Conservation (phyloP, 2,797 vertebrate species). For the Sardinella longiceps region DNA sequence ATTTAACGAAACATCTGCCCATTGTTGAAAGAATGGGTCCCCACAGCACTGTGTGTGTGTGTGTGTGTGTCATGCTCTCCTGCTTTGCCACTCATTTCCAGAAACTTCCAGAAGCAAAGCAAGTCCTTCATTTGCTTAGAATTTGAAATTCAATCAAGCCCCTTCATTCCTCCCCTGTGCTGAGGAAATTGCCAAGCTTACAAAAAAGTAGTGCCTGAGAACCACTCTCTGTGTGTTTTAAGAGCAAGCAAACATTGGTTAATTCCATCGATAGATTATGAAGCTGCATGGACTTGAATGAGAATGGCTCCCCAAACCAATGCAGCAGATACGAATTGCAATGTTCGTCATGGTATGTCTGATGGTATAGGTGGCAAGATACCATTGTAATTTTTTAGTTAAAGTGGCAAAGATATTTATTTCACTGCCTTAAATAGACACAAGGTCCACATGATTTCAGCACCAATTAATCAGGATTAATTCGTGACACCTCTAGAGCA, state of each 20-base stretch:
- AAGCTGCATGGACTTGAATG: slow-evolving; percentile 48
- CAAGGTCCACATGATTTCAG: neutral
- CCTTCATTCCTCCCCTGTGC: neutral
- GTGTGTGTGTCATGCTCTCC: neutral
- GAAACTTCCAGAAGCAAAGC: neutral
- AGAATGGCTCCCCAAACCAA: slow-evolving; percentile 33
- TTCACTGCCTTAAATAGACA: neutral
- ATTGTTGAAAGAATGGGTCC: neutral
- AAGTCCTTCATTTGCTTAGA: neutral
- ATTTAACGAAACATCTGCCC: slow-evolving; percentile 14
- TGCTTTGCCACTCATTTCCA: neutral
- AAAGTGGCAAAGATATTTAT: neutral
- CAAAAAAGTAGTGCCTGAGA: neutral
- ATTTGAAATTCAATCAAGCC: neutral
- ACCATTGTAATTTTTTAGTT: neutral
- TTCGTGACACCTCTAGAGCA: slow-evolving; percentile 10
- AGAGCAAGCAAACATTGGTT: slow-evolving; percentile 70
- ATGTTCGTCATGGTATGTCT: neutral
- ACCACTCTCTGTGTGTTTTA: slow-evolving; percentile 35
- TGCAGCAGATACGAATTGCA: neutral
- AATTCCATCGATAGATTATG: slow-evolving; percentile 67
- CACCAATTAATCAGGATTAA: neutral
- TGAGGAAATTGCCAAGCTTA: neutral
- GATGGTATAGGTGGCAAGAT: neutral
- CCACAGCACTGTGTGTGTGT: neutral